Conservation (phyloP, 2,797 vertebrate genomes). For the Scleropages formosus region DNA sequence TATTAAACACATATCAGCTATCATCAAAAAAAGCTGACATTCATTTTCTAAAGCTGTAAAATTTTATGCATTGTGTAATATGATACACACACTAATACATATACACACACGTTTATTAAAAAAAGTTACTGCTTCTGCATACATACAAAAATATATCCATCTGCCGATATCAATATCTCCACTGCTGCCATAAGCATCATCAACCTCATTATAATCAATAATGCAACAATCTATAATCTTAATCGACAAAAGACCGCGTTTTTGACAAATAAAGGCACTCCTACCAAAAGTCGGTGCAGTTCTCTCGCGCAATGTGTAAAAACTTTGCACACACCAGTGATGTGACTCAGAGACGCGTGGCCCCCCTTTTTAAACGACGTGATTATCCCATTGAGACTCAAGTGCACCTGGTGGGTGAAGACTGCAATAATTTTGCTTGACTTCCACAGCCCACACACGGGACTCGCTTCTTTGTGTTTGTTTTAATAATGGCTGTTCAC, state of each 20-base stretch:
- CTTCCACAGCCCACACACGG: constrained; percentile 48
- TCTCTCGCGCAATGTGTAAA: constrained; percentile 47
- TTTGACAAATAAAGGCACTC: constrained; percentile 19
- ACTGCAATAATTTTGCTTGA: constrained; percentile 15
- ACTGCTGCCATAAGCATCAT: not conserved
- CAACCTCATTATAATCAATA: constrained; percentile 1
- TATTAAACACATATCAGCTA: too few relatives aligned
- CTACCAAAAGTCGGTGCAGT: constrained; percentile 55
- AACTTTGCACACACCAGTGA: constrained; percentile 33
- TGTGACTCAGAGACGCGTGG: constrained; percentile 44
- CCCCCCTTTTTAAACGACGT: constrained; percentile 42
- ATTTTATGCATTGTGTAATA: too few relatives aligned
- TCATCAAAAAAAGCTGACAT: too few relatives aligned
- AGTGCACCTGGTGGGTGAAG: constrained; percentile 53
- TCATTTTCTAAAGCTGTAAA: too few relatives aligned
- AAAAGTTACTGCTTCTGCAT: too few relatives aligned
- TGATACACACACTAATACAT: too few relatives aligned
- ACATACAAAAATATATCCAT: too few relatives aligned
- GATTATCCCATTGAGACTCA: constrained; percentile 61
- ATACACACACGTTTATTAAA: too few relatives aligned
- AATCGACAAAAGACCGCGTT: not conserved
- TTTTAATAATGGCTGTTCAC: constrained; percentile 34
- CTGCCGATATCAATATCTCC: not conserved
- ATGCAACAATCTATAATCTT: constrained; percentile 11
- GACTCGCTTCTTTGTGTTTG: constrained; percentile 35